Base-by-base conservation (phyloP, 2,888 invertebrate species). In the Deroplatys truncata region DNA sequence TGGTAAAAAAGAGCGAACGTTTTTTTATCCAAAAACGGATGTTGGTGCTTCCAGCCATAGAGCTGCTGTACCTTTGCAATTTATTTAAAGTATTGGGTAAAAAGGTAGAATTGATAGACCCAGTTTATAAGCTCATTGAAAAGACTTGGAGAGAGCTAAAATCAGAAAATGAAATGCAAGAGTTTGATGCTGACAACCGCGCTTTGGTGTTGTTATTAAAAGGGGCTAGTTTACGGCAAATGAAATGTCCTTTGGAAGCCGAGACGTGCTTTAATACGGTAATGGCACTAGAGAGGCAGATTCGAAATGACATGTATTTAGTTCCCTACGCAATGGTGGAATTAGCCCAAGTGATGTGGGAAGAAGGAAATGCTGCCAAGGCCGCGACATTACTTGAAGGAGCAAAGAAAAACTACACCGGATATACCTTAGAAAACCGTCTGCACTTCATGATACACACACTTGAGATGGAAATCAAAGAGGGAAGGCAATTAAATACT, bases 41-140 rank as follows among this genome's bases (percentile, higher is more conserved):
- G 83, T 94, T 99, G 29, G 93, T 97, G 9, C 94, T 99, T 91
- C 98, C 99, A 1, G 96, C 96, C 31, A 94, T 98, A 91, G 99
- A 99, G 93, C 94, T 99, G 90, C 95, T 99, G 93, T 98, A 97
- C 92, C 94, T 98, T 9, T 99, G 98, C 98, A 99, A 98, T 94
- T 95, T 98, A 92, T 98, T 99, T 93, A 96, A 96, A 91, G 95
- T 98, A 5, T 94, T 98, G 90, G 96, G 96, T 20, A 96, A 96
- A 92, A 95, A 97, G 91, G 95, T 95, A 89, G 94, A 95, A 49
- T 94, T 95, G 49, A 95, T 95, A 49, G 95, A 96, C 91, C 94
- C 93, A 43, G 93, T 97, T 88, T 95, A 95, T 89, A 95, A 95
- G 93, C 94, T 96, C 88, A 94, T 96, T 89, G 96, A 96, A 90